Evolutionary conservation across 2,113 vertebrate genomes (phyloP), one percentile per base, ranked within the genome.

Genomic region (Oreocharis arfaki): DNA sequence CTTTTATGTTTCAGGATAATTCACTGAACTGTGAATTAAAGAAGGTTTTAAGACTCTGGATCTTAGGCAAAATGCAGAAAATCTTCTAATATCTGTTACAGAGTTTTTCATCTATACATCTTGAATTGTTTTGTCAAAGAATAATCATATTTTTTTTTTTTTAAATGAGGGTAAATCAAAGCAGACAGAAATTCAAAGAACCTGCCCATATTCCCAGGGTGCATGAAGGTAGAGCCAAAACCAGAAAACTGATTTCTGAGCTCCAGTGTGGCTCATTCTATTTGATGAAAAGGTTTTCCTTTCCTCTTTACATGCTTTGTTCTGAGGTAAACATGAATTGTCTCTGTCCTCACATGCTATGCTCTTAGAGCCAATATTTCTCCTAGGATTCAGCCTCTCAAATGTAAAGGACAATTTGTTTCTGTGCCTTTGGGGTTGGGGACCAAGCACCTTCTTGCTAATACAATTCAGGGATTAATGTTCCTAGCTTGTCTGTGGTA

Each of bases 1-100:
- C 79, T 93, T 85, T 60, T 89, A 90, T 92, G 82, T 92, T 93
- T 90, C 64, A 41, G 84, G 49, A 77, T 94, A 93, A 95, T 95
- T 96, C 86, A 88, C 49, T 78, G 83, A 81, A 85, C 75, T 95
- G 70, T 95, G 93, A 95, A 87, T 93, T 88, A 73, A 41, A 60
- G 41, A 70, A 79, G 85, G 41, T 67, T 91, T 92, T 88, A 91
- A 90, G 61, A 47, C 44, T 61, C 78, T 80, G 33, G 33, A 80
- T 94, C 70, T 85, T 86, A 41, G 39, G 27, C 32, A 89, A 96
- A 95, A 89, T 53, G 56, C 33, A 93, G 73, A 95, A 95, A 89
- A 52, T 75, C 56, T 60, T 76, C 30, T 74, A 52, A 30, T 94
- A 70, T n/a, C 41, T 94, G 21, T 76, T 80, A 69, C 10, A 47